These are phyloP conservation scores for Hydractinia echinata DNA, from an alignment of 30 jellyfish, hydroid and myxozoan genomes.

Conservation along the genomic window DNA sequence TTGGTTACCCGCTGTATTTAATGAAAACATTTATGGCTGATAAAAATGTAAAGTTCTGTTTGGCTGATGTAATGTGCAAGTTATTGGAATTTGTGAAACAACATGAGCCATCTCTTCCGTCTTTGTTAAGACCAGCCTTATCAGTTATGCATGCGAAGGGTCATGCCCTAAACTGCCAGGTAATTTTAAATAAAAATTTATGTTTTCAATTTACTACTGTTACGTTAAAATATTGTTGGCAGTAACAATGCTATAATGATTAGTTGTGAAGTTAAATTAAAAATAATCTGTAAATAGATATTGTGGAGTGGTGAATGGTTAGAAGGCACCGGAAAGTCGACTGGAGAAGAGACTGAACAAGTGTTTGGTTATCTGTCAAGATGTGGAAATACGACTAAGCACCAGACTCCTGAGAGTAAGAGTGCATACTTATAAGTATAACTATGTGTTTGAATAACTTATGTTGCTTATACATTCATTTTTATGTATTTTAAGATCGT, in stretches of 20 bases:
- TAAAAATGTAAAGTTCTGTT: conserved; percentile 22
- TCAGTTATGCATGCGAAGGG: conserved; percentile 22
- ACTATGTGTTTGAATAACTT: not conserved
- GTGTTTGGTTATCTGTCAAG: conserved; percentile 33
- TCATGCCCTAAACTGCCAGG: conserved; percentile 29
- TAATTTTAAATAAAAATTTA: not conserved
- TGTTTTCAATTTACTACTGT: not conserved
- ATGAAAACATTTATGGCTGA: conserved; percentile 22
- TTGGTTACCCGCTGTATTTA: conserved; percentile 37
- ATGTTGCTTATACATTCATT: not conserved
- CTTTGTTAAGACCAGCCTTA: conserved; percentile 22
- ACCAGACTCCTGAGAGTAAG: conserved; percentile 42
- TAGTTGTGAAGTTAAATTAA: too few species aligned
- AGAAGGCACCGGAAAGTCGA: conserved; percentile 37
- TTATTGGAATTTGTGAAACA: conserved; percentile 20
- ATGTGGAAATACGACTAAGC: conserved; percentile 34
- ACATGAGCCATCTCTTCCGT: not conserved
- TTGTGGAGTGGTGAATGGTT: conserved; percentile 41
- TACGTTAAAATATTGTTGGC: not conserved
- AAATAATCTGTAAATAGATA: not conserved
- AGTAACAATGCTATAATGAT: not conserved
- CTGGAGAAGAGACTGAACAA: conserved; percentile 45
- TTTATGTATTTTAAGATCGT: conserved; percentile 3
- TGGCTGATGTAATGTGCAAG: conserved; percentile 37
- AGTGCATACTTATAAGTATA: not conserved